Percentiles rank a stretch among this genome's conserved stretches.
Evolutionary conservation across 2,797 vertebrate species (phyloP).

Genomic region (Xenopus petersii): DNA sequence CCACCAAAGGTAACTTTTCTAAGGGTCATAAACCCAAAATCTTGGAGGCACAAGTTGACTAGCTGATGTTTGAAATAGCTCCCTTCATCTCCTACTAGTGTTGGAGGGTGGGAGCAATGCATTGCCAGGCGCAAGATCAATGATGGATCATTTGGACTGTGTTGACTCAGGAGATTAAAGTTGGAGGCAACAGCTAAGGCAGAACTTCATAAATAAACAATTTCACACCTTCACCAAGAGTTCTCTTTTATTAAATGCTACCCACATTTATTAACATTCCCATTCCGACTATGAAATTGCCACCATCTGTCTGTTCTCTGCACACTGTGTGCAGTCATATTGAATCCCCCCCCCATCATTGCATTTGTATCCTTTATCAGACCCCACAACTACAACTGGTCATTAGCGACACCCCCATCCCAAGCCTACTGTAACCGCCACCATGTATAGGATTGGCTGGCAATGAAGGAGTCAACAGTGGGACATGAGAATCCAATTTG

Average conservation of each 20-base stretch:
- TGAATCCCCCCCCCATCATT: not conserved
- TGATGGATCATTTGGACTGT: too few species aligned
- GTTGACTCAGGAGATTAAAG: not conserved
- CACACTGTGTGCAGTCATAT: not conserved
- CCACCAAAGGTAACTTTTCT: too few species aligned
- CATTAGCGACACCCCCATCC: too few species aligned
- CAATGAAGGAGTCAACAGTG: conserved; percentile 3
- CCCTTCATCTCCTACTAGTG: too few species aligned
- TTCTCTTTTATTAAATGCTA: conserved; percentile 26
- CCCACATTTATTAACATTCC: conserved; percentile 23
- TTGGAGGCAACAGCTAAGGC: conserved; percentile 35
- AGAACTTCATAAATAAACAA: conserved; percentile 33
- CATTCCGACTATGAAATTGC: conserved; percentile 31
- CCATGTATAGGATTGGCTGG: not conserved
- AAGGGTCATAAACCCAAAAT: too few species aligned
- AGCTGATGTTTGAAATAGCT: too few species aligned
- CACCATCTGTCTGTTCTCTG: conserved; percentile 20
- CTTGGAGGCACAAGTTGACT: too few species aligned
- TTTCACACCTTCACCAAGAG: conserved; percentile 34
- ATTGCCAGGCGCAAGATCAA: not conserved
- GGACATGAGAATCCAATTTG: conserved; percentile 18
- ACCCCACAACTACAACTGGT: not conserved
- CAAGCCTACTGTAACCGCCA: not conserved
- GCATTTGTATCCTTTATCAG: not conserved
- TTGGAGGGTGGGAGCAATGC: not conserved